A percentile compares a stretch with the other conserved stretches of the same genome.
These are phyloP conservation scores for Campoletis sonorensis DNA, from an alignment of 1,140 invertebrate genomes.

Conservation along the genomic window DNA sequence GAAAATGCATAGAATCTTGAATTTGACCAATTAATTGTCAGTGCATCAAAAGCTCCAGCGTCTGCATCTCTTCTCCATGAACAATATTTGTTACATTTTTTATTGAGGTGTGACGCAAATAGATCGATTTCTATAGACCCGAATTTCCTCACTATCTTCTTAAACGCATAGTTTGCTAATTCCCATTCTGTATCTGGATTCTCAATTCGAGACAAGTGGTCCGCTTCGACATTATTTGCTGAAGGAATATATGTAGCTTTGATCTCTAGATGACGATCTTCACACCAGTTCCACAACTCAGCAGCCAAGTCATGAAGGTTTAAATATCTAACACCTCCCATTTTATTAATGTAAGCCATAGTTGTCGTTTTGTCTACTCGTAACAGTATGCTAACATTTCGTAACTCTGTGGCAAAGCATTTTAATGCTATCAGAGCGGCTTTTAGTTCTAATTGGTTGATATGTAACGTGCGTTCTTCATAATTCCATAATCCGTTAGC, in stretches of 20 bases:
- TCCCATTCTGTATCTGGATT: too few relatives aligned
- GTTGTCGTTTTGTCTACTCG: conserved; percentile 59
- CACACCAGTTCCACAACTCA: conserved; percentile 53
- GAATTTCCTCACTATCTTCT: too few relatives aligned
- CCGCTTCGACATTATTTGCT: too few relatives aligned
- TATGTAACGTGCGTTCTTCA: conserved; percentile 19
- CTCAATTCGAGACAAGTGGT: too few relatives aligned
- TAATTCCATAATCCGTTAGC: conserved; percentile 18
- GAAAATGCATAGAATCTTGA: conserved; percentile 52
- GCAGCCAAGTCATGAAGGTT: not conserved
- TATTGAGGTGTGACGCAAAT: conserved; percentile 41
- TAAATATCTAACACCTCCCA: not conserved
- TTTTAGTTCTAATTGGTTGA: conserved; percentile 34
- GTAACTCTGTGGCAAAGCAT: conserved; percentile 23
- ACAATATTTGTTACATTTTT: conserved; percentile 53
- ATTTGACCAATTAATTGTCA: conserved; percentile 50
- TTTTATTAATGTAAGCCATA: conserved; percentile 38
- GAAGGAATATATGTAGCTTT: conserved; percentile 22
- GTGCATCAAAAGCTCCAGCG: conserved; percentile 50
- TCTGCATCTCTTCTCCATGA: conserved; percentile 54
- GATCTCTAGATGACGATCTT: conserved; percentile 46
- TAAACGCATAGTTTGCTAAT: too few relatives aligned
- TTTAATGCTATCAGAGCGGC: conserved; percentile 31
- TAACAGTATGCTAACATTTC: conserved; percentile 46
- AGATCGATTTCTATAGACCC: too few relatives aligned